Evolutionary conservation across 1,140 invertebrate genomes (phyloP).

Genomic region (Wasmannia auropunctata): DNA sequence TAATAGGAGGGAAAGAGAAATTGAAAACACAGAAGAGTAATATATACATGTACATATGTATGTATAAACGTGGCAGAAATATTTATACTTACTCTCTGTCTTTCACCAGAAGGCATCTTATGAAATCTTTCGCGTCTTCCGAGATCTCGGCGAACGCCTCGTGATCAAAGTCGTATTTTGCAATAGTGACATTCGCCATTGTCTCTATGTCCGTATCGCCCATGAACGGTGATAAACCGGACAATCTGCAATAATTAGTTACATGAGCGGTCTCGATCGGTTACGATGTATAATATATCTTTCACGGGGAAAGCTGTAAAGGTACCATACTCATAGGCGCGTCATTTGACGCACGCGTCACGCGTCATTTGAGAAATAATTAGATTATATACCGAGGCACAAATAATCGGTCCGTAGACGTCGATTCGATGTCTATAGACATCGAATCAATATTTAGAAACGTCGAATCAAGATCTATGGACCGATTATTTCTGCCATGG

Average conservation of each 20-base stretch:
- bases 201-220: conserved; percentile 98
- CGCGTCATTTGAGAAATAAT: no score
- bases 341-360: no score
- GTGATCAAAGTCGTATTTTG: conserved; percentile 98
- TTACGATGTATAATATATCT: neutral
- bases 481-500: no score
- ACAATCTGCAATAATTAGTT: conserved; percentile 89
- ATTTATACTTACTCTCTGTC: conserved; percentile 92
- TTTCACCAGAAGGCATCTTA: conserved; percentile 94
- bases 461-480: no score
- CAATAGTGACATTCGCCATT: conserved; percentile 98
- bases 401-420: no score
- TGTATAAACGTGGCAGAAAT: neutral
- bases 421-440: no score
- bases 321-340: no score
- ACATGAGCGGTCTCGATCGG: neutral
- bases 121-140: conserved; percentile 97
- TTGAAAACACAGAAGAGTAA: neutral
- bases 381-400: no score
- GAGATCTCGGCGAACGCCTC: conserved; percentile 97
- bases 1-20: neutral
- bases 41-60: conserved; percentile 71
- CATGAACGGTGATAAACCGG: conserved; percentile 99
- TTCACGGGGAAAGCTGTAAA: neutral
- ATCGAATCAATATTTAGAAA: no score